Evolutionary conservation across 37 sponge, comb jelly and placozoan species (phyloP).

Genomic region (Agelas oroides): DNA sequence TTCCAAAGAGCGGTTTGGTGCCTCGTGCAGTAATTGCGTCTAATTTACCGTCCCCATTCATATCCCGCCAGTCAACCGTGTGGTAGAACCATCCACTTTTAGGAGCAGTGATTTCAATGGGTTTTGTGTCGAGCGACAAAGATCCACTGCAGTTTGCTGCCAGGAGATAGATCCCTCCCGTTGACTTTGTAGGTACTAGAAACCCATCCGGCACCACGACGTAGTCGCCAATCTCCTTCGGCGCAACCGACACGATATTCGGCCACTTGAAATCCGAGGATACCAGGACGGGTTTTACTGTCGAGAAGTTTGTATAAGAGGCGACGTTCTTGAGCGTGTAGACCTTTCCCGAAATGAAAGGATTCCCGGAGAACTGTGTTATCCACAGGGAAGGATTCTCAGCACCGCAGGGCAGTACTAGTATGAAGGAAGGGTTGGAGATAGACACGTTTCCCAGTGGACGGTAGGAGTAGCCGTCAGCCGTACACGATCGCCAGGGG

Average conservation of each 20-base stretch:
- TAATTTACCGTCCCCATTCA: constrained; percentile 53
- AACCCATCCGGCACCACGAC: constrained; percentile 56
- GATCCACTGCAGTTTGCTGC: constrained; percentile 17
- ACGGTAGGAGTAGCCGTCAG: constrained; percentile 21
- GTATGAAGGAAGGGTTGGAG: constrained; percentile 38
- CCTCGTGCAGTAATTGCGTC: constrained; percentile 55
- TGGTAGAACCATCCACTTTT: constrained; percentile 36
- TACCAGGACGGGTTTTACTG: constrained; percentile 13
- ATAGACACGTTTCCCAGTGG: constrained; percentile 44
- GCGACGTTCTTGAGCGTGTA: constrained; percentile 16
- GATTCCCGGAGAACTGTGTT: constrained; percentile 48
- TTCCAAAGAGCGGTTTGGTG: constrained; percentile 18
- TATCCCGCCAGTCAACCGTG: constrained; percentile 46
- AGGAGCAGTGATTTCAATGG: constrained; percentile 33
- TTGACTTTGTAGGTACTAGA: constrained; percentile 32
- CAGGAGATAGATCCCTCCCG: constrained; percentile 45
- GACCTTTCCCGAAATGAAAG: constrained; percentile 26
- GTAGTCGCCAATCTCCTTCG: constrained; percentile 42
- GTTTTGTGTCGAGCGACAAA: not conserved
- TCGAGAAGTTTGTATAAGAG: constrained; percentile 31
- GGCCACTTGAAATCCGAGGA: constrained; percentile 53
- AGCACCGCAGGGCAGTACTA: constrained; percentile 29
- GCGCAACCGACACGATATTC: constrained; percentile 30
- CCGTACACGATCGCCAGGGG: not conserved
- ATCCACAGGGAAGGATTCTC: constrained; percentile 53